A percentile compares a stretch with the other conserved stretches of the same genome.
Conservation (phyloP, 2,888 invertebrate species). For the Macropis europaea region DNA sequence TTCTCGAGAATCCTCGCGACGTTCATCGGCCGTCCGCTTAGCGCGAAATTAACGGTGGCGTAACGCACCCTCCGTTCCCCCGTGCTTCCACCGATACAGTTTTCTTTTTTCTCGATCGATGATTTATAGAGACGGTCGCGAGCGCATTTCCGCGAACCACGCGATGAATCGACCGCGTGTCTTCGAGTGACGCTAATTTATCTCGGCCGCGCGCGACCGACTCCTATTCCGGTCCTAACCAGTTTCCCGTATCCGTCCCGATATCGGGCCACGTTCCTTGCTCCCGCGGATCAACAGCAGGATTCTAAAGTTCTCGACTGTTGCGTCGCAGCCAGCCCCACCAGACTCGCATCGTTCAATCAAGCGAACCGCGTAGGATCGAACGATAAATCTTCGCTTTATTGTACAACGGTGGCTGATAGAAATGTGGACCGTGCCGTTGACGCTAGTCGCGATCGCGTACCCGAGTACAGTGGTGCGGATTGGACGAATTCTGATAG, state of each 20-base stretch:
- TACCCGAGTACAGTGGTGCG: too few species aligned
- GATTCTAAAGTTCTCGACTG: conserved; percentile 10
- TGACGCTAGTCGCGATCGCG: too few species aligned
- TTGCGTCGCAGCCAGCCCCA: not conserved
- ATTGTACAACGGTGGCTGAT: too few species aligned
- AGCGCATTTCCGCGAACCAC: not conserved
- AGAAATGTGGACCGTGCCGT: too few species aligned
- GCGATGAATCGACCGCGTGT: conserved; percentile 4
- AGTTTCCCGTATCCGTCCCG: conserved; percentile 50
- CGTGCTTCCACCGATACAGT: not conserved
- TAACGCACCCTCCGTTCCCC: too few species aligned
- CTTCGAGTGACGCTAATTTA: conserved; percentile 50
- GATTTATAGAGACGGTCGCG: not conserved
- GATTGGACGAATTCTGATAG: too few species aligned
- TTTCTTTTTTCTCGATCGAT: too few species aligned
- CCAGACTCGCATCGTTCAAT: not conserved
- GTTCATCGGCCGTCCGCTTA: conserved; percentile 15
- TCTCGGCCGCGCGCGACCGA: conserved; percentile 25
- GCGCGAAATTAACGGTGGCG: too few species aligned
- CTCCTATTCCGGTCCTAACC: conserved; percentile 52
- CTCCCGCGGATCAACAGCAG: conserved; percentile 1
- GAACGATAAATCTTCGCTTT: too few species aligned
- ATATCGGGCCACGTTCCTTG: conserved; percentile 26
- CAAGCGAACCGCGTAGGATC: too few species aligned
- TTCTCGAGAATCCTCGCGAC: not conserved